Conservation (phyloP, 2,797 vertebrate species). For the Coregonus sp. region DNA sequence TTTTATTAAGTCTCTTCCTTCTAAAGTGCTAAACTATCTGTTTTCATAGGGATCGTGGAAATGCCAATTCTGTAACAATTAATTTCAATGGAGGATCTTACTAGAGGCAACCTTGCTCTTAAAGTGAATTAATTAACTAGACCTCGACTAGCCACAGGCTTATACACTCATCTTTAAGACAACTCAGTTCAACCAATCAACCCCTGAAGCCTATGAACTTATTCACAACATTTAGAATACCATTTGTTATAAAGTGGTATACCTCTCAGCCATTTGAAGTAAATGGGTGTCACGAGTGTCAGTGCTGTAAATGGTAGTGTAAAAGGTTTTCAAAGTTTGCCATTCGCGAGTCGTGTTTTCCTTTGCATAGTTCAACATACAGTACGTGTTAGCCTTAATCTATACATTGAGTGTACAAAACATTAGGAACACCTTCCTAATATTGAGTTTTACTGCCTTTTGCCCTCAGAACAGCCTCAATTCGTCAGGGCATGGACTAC, state of each 20-base stretch:
- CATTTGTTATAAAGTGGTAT: neutral
- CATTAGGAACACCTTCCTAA: too few species aligned
- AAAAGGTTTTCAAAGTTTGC: neutral
- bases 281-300: neutral
- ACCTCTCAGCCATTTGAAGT: neutral
- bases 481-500: too few species aligned
- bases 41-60: conserved; percentile 29
- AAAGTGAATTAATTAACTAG: conserved; percentile 2
- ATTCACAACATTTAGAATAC: neutral
- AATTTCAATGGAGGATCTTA: neutral
- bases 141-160: conserved; percentile 14
- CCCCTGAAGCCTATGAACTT: neutral
- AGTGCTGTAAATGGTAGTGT: neutral
- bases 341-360: too few species aligned
- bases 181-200: neutral
- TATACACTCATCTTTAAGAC: neutral
- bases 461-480: too few species aligned
- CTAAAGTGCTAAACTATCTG: conserved; percentile 8
- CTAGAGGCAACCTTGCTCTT: conserved; percentile 6
- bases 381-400: too few species aligned
- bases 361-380: too few species aligned
- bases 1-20: conserved; percentile 38
- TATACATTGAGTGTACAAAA: too few species aligned
- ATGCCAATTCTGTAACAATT: conserved; percentile 22
- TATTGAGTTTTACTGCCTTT: too few species aligned